Evolutionary conservation across 2,888 invertebrate genomes (phyloP), one percentile per base, ranked within the genome.

Genomic region (Rhingia rostrata): DNA sequence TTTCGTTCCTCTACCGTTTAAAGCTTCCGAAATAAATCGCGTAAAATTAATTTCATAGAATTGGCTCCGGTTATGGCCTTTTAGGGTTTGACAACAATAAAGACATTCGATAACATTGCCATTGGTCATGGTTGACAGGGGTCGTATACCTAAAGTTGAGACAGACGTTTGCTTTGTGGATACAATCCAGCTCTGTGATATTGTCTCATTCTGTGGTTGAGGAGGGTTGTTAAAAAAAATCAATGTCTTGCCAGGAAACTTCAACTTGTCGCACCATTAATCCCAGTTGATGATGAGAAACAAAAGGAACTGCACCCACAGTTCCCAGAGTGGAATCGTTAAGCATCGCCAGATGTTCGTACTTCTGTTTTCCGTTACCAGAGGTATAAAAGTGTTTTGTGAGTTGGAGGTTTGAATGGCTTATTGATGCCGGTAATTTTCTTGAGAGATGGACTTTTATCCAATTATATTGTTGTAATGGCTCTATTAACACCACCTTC

Each of bases 41-140:
- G 69, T 58, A 66, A 84, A 84, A 84, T 84, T 84, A 74, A 75
- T 84, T 84, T 80, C 54, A 61, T 84, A 49, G 74, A 75, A 84
- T 79, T 79, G 74, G 73, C 73, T 69, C 45, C 54, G 22, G 79
- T 74, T 75, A 80, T 75, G 70, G 70, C 70, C 69, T 66, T 75
- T 84, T 75, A 75, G 80, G 66, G 79, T 61, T 53, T 75, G 80
- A 75, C 84, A 79, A 75, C 84, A 80, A 84, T 80, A 49, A 73
- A 67, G 63, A 79, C 56, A 78, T 78, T 79, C 73, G 72, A 83
- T 83, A 79, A 56, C 67, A 67, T 84, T 74, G 74, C 70, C 66
- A 37, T 75, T 80, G 80, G 74, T 75, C 78, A 67, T 63, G 73
- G 56, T 58, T 78, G 67, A 73, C 61, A 66, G 33, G 58, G 64